A percentile compares a stretch with the other conserved stretches of the same genome.
Conservation (phyloP, 2,888 invertebrate species). For the Torymus aiolomorphi region DNA sequence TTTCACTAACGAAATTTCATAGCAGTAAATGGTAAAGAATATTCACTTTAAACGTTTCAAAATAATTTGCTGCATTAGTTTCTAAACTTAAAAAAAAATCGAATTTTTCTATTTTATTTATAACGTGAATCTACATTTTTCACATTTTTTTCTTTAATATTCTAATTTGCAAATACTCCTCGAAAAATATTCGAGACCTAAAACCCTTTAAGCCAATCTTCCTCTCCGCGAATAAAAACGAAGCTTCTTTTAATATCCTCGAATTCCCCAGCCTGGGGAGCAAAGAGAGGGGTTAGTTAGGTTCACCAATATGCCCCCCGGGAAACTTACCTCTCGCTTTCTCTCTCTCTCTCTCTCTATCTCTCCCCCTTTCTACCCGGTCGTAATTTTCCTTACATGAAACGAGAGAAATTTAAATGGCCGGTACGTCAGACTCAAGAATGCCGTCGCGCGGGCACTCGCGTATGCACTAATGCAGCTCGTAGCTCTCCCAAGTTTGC, state of each 20-base stretch:
- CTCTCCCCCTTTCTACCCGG: too few species aligned
- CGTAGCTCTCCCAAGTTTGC: slow-evolving; percentile 66
- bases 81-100: too few species aligned
- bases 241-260: slow-evolving; percentile 13
- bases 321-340: slow-evolving; percentile 9
- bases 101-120: too few species aligned
- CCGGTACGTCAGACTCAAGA: slow-evolving; percentile 57
- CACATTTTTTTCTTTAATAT: too few species aligned
- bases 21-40: too few species aligned
- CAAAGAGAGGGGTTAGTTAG: slow-evolving; percentile 29
- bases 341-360: too few species aligned
- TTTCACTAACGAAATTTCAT: too few species aligned
- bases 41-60: too few species aligned
- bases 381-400: slow-evolving; percentile 53
- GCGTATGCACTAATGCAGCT: slow-evolving; percentile 71
- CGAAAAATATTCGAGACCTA: not conserved
- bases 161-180: too few species aligned
- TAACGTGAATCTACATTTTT: too few species aligned
- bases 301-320: slow-evolving; percentile 10
- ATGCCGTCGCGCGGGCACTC: slow-evolving; percentile 60
- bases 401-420: slow-evolving; percentile 56
- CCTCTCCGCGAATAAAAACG: not conserved
- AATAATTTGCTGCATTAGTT: too few species aligned
- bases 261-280: not conserved
- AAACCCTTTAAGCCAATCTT: not conserved